Evolutionary conservation across 2,888 invertebrate genomes (phyloP).

Genomic region (Chymomyza caudatula): DNA sequence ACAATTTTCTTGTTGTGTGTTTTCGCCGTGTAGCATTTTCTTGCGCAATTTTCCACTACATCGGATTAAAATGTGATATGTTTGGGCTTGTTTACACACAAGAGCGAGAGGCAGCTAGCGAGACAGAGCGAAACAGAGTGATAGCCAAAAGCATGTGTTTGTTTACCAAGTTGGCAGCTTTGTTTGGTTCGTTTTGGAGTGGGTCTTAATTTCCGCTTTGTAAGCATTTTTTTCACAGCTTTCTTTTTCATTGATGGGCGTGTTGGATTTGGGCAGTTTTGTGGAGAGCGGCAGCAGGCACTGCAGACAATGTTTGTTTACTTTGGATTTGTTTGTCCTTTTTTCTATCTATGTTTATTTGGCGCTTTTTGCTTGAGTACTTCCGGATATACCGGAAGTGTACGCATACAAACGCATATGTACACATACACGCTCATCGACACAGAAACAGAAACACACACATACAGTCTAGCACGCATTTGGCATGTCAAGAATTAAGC

Average conservation of each 20-base stretch:
- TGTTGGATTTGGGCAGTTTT: conserved; percentile 6
- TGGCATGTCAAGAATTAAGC: conserved; percentile 32
- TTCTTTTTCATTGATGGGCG: conserved; percentile 6
- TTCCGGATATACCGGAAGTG: conserved; percentile 62
- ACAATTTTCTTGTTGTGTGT: conserved; percentile 41
- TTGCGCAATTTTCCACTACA: conserved; percentile 68
- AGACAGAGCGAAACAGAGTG: conserved; percentile 22
- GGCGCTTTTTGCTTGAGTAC: conserved; percentile 59
- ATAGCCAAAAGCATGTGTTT: conserved; percentile 51
- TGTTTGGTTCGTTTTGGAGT: conserved; percentile 52
- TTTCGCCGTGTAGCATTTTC: conserved; percentile 36
- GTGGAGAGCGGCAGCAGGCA: conserved; percentile 1
- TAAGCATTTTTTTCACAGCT: conserved; percentile 58
- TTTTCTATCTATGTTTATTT: conserved; percentile 31
- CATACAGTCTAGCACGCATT: conserved; percentile 19
- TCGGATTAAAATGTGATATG: conserved; percentile 72
- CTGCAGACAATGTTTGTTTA: conserved; percentile 56
- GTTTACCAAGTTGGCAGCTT: conserved; percentile 69
- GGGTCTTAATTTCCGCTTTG: conserved; percentile 73
- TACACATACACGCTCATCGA: conserved; percentile 35
- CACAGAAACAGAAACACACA: conserved; percentile 10
- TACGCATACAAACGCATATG: no score
- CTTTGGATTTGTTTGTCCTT: conserved; percentile 70
- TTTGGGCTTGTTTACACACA: conserved; percentile 67
- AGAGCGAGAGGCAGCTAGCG: neutral